Conservation (phyloP, 30 jellyfish, hydroid and myxozoan species). For the Chrysaora quinquecirrha region DNA sequence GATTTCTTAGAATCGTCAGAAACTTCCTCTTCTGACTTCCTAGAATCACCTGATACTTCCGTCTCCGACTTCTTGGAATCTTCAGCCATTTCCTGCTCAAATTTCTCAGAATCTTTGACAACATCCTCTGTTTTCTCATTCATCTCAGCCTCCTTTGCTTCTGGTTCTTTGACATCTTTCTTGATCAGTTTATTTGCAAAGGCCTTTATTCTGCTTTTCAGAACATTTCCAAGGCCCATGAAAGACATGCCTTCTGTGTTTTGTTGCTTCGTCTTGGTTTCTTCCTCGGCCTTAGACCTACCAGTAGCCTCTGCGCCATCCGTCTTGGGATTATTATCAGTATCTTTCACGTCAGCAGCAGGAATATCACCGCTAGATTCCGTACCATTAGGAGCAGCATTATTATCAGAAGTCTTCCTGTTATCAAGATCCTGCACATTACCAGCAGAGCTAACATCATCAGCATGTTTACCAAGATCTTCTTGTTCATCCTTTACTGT, state of each 20-base stretch:
- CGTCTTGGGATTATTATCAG: not conserved
- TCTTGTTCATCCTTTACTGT: not conserved
- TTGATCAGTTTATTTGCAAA: constrained; percentile 34
- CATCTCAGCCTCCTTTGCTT: not conserved
- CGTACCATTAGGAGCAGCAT: not conserved
- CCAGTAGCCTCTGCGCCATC: not conserved
- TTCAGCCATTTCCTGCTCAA: too few relatives aligned
- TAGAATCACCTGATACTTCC: too few relatives aligned
- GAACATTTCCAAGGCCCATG: constrained; percentile 43
- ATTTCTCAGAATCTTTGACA: too few relatives aligned
- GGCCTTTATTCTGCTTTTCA: constrained; percentile 55
- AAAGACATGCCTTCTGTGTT: constrained; percentile 13
- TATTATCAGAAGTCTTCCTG: not conserved
- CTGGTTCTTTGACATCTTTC: constrained; percentile 17
- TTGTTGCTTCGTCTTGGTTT: not conserved
- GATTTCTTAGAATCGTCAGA: too few relatives aligned
- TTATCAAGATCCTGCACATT: not conserved
- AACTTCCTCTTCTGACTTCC: too few relatives aligned
- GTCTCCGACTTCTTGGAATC: too few relatives aligned
- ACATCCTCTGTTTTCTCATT: not conserved
- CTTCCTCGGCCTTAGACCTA: not conserved
- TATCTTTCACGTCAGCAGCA: not conserved
- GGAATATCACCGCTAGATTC: not conserved
- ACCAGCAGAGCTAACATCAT: not conserved
- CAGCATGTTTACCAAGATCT: not conserved